phyloP scores from a whole-genome alignment of 2,797 vertebrate species.

The Enteromius thamalakanensis region DNA sequence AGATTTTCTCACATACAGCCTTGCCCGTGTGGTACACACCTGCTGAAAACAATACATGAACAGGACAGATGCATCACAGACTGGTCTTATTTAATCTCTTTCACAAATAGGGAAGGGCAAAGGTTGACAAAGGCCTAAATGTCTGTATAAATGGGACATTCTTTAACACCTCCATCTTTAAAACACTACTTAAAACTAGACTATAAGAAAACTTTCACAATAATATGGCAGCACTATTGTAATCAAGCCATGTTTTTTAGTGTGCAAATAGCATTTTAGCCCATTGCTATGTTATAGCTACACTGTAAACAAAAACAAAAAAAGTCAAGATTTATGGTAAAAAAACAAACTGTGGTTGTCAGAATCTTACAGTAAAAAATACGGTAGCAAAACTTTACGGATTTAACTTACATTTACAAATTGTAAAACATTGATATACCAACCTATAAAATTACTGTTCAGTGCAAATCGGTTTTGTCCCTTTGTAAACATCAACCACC shows the following conservation, averaged over 20 bases:
- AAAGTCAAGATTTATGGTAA: too few species aligned
- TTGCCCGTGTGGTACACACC: slow-evolving; percentile 23
- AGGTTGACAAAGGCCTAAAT: slow-evolving; percentile 27
- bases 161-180: slow-evolving; percentile 1
- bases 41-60: slow-evolving; percentile 33
- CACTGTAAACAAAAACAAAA: too few species aligned
- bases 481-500: background rate
- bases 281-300: background rate
- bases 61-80: slow-evolving; percentile 1
- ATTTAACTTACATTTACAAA: background rate
- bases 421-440: background rate
- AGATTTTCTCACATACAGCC: slow-evolving; percentile 1
- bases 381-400: background rate
- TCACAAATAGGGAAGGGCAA: slow-evolving; percentile 19
- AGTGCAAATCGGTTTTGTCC: background rate
- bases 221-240: background rate
- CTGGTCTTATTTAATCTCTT: background rate
- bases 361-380: background rate
- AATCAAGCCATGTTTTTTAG: background rate
- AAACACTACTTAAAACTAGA: background rate
- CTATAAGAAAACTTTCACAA: background rate
- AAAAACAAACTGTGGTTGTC: background rate
- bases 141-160: background rate
- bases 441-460: too few species aligned
- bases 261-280: background rate